Evolutionary conservation across 2,888 invertebrate species (phyloP).

Genomic region (Eustalomyia histrio): DNA sequence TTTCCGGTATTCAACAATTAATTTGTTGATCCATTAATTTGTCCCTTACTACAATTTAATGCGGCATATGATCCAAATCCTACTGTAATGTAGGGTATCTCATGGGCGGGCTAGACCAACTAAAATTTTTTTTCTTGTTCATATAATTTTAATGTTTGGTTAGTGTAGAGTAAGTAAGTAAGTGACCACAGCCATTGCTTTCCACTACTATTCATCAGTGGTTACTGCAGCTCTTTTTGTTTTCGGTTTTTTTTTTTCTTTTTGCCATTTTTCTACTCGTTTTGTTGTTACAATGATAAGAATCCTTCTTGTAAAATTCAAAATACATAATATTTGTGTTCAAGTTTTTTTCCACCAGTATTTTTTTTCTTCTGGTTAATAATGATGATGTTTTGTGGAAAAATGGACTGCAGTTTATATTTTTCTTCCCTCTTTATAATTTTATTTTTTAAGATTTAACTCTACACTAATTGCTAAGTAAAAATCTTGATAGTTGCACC

Average conservation of each 20-base stretch:
- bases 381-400: conserved; percentile 24
- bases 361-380: conserved; percentile 18
- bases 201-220: conserved; percentile 50
- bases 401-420: conserved; percentile 12
- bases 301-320: conserved; percentile 6
- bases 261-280: background rate
- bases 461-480: conserved; percentile 34
- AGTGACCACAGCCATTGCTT: conserved; percentile 60
- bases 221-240: background rate
- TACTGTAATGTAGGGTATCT: too few relatives aligned
- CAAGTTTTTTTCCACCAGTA: background rate
- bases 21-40: too few relatives aligned
- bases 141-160: conserved; percentile 35
- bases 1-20: too few relatives aligned
- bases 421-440: conserved; percentile 8
- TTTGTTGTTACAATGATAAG: conserved; percentile 21
- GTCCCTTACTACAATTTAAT: too few relatives aligned
- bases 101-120: too few relatives aligned
- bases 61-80: too few relatives aligned
- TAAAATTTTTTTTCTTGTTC: too few relatives aligned
- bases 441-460: background rate
- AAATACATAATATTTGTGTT: background rate
- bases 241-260: conserved; percentile 14
- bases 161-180: conserved; percentile 31
- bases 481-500: conserved; percentile 45